phyloP scores from a whole-genome alignment of 2,113 vertebrate genomes.

The Trichomycterus rosablanca region DNA sequence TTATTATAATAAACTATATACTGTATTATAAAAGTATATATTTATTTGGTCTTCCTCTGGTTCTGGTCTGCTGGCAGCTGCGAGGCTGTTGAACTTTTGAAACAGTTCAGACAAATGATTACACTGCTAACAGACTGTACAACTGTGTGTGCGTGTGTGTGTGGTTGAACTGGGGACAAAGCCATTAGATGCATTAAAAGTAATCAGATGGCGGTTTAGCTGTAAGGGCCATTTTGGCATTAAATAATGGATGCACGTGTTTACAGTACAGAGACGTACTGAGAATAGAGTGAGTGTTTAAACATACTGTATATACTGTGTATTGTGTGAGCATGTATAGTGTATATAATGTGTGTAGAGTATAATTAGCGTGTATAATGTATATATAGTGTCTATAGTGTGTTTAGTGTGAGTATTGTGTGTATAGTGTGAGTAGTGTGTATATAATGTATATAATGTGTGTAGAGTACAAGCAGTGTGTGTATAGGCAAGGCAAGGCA shows the following conservation, averaged over 20 bases:
- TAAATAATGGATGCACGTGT: constrained; percentile 13
- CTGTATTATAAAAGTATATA: too few relatives aligned
- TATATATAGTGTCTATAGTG: too few relatives aligned
- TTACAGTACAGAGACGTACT: constrained; percentile 15
- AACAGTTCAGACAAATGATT: constrained; percentile 39
- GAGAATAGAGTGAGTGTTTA: constrained; percentile 7
- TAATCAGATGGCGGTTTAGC: constrained; percentile 35
- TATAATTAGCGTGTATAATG: too few relatives aligned
- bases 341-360: neutral
- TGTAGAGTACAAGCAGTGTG: too few relatives aligned
- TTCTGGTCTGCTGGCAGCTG: constrained; percentile 16
- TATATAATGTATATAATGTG: neutral
- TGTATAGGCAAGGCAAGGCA: too few relatives aligned
- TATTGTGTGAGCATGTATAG: neutral
- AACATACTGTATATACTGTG: neutral
- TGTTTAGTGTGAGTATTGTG: too few relatives aligned
- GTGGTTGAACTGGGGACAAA: constrained; percentile 31
- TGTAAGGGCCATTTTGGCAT: constrained; percentile 21
- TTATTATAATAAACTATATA: too few relatives aligned
- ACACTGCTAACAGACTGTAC: constrained; percentile 6
- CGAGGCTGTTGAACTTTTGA: constrained; percentile 31
- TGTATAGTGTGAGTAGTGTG: neutral
- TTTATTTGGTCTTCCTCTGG: constrained; percentile 8
- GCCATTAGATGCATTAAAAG: constrained; percentile 34
- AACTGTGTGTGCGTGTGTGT: neutral